Percentiles rank a stretch among this genome's conserved stretches.
Conservation (phyloP, 2,888 invertebrate species). For the Amphipoea oculea region DNA sequence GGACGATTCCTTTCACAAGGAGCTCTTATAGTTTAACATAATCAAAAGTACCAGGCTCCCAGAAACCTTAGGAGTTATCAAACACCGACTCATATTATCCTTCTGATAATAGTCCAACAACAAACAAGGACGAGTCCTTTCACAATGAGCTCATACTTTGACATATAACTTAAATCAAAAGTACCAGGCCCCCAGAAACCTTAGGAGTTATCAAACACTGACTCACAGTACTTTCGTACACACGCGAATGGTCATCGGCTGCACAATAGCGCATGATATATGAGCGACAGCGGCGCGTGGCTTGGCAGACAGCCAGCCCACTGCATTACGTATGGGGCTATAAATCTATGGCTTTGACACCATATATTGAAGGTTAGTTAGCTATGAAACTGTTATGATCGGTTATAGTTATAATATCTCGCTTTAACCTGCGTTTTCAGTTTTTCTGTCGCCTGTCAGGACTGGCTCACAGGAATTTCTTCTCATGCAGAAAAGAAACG, state of each 20-base stretch:
- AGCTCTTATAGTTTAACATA: background rate
- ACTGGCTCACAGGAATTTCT: too few species aligned
- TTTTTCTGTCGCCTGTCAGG: background rate
- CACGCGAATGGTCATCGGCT: constrained; percentile 36
- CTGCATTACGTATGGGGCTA: constrained; percentile 52
- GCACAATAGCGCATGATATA: constrained; percentile 55
- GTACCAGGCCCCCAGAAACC: constrained; percentile 12
- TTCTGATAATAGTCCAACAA: background rate
- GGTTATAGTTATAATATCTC: constrained; percentile 2
- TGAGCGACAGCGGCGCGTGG: constrained; percentile 47
- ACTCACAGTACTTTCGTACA: constrained; percentile 9
- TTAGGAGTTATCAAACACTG: constrained; percentile 11
- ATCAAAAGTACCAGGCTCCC: background rate
- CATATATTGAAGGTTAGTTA: constrained; percentile 50
- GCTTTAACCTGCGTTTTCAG: background rate
- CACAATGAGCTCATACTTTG: too few species aligned
- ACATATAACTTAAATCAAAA: background rate
- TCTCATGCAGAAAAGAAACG: background rate
- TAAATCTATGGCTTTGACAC: constrained; percentile 54
- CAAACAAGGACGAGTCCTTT: too few species aligned
- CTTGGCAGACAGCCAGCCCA: constrained; percentile 46
- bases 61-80: background rate
- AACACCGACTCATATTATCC: background rate
- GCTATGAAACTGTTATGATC: constrained; percentile 25
- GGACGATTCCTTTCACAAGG: too few species aligned